Evolutionary conservation across 2,888 invertebrate genomes (phyloP).

Genomic region (Troglohyphantes excavatus): DNA sequence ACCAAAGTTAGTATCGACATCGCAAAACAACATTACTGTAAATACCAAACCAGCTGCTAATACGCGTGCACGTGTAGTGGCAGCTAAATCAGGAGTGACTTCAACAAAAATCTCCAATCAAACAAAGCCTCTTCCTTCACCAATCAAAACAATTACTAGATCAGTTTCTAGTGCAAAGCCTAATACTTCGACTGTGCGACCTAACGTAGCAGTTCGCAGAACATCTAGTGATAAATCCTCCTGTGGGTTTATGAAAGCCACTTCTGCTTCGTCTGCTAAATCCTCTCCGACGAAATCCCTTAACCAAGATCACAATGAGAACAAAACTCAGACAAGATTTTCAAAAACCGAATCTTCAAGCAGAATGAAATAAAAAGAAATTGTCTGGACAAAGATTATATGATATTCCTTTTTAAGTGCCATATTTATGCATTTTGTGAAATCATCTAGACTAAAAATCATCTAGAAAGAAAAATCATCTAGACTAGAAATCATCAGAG

Average conservation of each 20-base stretch:
- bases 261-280: constrained; percentile 80
- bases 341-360: constrained; percentile 23
- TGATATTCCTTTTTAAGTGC: constrained; percentile 4
- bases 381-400: neutral
- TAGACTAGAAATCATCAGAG: too few species aligned
- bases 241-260: constrained; percentile 80
- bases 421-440: neutral
- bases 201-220: constrained; percentile 41
- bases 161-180: constrained; percentile 47
- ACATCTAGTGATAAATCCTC: constrained; percentile 63
- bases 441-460: neutral
- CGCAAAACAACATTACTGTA: constrained; percentile 12
- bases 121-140: constrained; percentile 19
- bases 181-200: neutral
- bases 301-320: constrained; percentile 12
- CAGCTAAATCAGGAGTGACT: constrained; percentile 12
- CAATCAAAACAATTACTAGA: constrained; percentile 33
- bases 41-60: constrained; percentile 14
- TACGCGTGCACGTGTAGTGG: constrained; percentile 11
- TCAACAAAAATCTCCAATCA: constrained; percentile 18
- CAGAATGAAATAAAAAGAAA: constrained; percentile 35
- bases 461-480: too few species aligned
- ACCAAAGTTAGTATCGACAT: constrained; percentile 13
- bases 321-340: constrained; percentile 16
- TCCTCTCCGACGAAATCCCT: constrained; percentile 43